Evolutionary conservation across 2,888 invertebrate species (phyloP), one percentile per base, ranked within the genome.

Genomic region (Cryptocheilus praepositus): DNA sequence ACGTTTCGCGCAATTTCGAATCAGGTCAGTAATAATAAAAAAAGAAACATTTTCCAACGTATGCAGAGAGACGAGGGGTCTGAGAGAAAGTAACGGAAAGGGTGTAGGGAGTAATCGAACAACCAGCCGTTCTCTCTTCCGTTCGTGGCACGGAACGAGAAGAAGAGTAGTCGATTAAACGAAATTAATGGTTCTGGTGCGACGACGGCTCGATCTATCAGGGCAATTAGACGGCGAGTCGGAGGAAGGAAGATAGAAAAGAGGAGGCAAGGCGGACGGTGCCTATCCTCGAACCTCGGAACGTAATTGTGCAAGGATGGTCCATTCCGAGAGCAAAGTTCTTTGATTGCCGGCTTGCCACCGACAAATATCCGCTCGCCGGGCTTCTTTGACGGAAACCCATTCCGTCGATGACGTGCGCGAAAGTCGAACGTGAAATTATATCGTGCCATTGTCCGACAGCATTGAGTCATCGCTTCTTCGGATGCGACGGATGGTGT

Each of bases 111-210:
- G 21, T 18, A 44, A 56, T 54, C 54, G 36, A 28, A 22, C 54
- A 19, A 22, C 25, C 49, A 18, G 49, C 16, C 7, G 49, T 13
- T 49, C 36, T 11, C 36, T 49, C 49, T 49, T 36, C 46, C 16
- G 36, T 44, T 22, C 43, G 61, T 55, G 16, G 18, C 51, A 52
- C 21, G 60, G 18, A 58, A 57, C 53, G 58, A 57, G 53, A 64
- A 70, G 61, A 67, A 69, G 64, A 63, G 65, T 53, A 63, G 67
- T 67, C 66, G 69, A 71, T 71, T 63, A 62, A 73, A 67, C 59
- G 65, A 73, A 77, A 75, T 69, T 65, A 73, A 67, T 67, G 70
- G 56, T 59, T 36, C n/a, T 28, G 49, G 25, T 52, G 13, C 51
- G 67, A 68, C 51, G 65, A 25, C 55, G 65, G 51, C 54, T 28